These are phyloP conservation scores for Brachionus asplanchnoidis DNA, from an alignment of 1,140 invertebrate species.

Conservation along the genomic window DNA sequence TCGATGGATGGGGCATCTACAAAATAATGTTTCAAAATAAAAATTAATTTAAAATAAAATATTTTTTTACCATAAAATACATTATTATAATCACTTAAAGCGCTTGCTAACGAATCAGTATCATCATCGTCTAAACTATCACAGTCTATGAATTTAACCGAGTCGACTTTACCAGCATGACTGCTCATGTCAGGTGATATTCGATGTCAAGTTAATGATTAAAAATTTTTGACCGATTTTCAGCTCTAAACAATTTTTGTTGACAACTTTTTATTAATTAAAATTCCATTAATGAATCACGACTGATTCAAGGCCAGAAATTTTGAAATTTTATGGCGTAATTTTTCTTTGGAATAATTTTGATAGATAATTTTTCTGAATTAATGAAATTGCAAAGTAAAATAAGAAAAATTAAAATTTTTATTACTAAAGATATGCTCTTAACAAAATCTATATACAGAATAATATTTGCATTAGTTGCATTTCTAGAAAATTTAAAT, in stretches of 20 bases:
- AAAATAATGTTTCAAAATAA: neutral
- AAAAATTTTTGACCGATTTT: neutral
- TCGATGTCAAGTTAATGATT: neutral
- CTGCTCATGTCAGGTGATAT: neutral
- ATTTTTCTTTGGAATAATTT: neutral
- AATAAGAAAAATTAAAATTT: neutral
- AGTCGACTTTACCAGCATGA: neutral
- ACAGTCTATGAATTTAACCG: neutral
- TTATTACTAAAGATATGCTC: neutral
- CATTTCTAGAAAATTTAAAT: neutral
- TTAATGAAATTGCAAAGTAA: neutral
- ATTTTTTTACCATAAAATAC: constrained; percentile 4
- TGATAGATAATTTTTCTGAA: neutral
- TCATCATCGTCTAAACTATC: constrained; percentile 1
- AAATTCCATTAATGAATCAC: neutral
- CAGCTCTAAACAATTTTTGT: neutral
- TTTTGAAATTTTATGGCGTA: neutral
- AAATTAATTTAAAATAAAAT: neutral
- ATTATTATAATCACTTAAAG: constrained; percentile 27
- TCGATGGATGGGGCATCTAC: neutral
- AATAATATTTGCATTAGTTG: neutral
- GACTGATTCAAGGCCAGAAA: neutral
- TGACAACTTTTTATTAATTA: neutral
- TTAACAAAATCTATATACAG: neutral
- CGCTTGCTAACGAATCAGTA: constrained; percentile 6